Conservation (phyloP, 1,140 invertebrate species). For the Cheumatopsyche charites region DNA sequence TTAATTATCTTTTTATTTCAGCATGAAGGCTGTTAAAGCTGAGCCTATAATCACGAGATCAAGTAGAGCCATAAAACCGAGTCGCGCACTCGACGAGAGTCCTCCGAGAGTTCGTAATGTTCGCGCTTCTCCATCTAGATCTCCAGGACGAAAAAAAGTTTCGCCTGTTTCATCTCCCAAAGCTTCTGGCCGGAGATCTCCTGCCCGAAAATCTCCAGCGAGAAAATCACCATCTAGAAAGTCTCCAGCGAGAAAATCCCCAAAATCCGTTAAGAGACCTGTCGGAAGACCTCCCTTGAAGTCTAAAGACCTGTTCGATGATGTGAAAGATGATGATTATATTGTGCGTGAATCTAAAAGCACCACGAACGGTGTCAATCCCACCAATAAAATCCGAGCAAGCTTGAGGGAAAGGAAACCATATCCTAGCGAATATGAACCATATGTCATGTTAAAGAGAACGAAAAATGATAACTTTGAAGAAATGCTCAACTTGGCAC, state of each 20-base stretch:
- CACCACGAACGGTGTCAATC: slow-evolving; percentile 15
- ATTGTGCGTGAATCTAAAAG: neutral
- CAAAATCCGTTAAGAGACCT: slow-evolving; percentile 24
- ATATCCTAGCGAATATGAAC: neutral
- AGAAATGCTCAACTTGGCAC: slow-evolving; percentile 33
- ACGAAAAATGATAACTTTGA: slow-evolving; percentile 10
- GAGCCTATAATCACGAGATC: slow-evolving; percentile 3
- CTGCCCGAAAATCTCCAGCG: slow-evolving; percentile 35
- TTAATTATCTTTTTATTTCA: slow-evolving; percentile 2
- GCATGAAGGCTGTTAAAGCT: neutral
- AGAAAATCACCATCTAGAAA: slow-evolving; percentile 43
- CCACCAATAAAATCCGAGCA: neutral
- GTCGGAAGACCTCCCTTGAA: neutral
- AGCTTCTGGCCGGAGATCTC: slow-evolving; percentile 35
- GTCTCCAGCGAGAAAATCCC: slow-evolving; percentile 43
- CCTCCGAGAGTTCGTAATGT: neutral
- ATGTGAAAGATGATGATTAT: neutral
- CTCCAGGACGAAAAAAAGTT: slow-evolving; percentile 27
- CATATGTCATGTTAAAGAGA: slow-evolving; percentile 18
- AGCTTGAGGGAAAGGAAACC: slow-evolving; percentile 14
- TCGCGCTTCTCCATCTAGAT: slow-evolving; percentile 21
- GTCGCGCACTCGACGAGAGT: neutral
- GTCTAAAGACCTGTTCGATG: neutral
- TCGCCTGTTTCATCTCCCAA: slow-evolving; percentile 4
- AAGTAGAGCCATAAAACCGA: neutral